A percentile compares a stretch with the other conserved stretches of the same genome.
phyloP scores from a whole-genome alignment of 2,888 invertebrate genomes.

The Eupithecia pulchellata region DNA sequence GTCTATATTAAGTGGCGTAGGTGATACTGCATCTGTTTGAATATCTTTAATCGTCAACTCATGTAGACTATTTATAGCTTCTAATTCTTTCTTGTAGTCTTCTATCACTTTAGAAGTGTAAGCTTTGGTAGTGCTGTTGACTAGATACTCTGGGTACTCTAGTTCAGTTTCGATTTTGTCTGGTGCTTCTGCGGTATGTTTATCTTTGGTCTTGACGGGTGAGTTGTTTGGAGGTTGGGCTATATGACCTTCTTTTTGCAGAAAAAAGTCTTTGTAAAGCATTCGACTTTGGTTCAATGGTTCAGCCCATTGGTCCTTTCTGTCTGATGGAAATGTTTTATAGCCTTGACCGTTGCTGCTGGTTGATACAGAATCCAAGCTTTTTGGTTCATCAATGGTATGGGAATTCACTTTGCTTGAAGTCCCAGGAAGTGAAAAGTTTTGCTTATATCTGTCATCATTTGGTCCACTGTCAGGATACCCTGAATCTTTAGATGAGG shows the following conservation, averaged over 20 bases:
- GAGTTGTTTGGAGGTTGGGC: slow-evolving; percentile 74
- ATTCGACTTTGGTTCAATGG: slow-evolving; percentile 78
- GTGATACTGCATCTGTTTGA: slow-evolving; percentile 74
- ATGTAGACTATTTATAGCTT: slow-evolving; percentile 79
- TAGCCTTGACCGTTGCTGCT: slow-evolving; percentile 63
- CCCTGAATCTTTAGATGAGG: slow-evolving; percentile 79
- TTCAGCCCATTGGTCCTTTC: slow-evolving; percentile 64
- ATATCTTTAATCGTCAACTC: slow-evolving; percentile 81
- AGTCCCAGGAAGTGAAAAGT: slow-evolving; percentile 68
- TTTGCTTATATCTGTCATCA: slow-evolving; percentile 68
- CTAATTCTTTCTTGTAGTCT: slow-evolving; percentile 81
- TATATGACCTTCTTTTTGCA: slow-evolving; percentile 74
- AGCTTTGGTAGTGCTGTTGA: slow-evolving; percentile 77
- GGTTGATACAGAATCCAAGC: slow-evolving; percentile 68
- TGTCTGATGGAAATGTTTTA: slow-evolving; percentile 59
- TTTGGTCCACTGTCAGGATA: slow-evolving; percentile 72
- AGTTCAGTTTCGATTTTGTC: slow-evolving; percentile 54
- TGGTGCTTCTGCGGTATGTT: slow-evolving; percentile 52
- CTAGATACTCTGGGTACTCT: slow-evolving; percentile 77
- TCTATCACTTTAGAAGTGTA: slow-evolving; percentile 83
- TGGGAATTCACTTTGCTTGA: slow-evolving; percentile 63
- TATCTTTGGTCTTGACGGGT: slow-evolving; percentile 62
- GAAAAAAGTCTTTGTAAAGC: slow-evolving; percentile 78
- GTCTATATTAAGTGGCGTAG: slow-evolving; percentile 76
- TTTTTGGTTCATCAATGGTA: slow-evolving; percentile 65